Percentiles rank a stretch among this genome's conserved stretches.
These are phyloP conservation scores for Crotophaga sulcirostris DNA, from an alignment of 2,113 vertebrate genomes.

Conservation along the genomic window DNA sequence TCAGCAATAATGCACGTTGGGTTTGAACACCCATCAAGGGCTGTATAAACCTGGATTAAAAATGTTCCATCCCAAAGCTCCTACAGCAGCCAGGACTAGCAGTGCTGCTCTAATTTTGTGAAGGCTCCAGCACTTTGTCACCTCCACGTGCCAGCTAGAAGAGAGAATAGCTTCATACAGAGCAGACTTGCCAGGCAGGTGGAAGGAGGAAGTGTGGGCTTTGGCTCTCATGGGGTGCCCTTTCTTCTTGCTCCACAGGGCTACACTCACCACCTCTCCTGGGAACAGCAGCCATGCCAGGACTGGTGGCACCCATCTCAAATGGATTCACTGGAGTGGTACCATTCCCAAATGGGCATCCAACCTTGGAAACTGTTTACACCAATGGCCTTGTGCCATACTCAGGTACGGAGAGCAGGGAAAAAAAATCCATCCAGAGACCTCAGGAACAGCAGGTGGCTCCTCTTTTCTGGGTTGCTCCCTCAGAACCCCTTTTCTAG, in stretches of 20 bases:
- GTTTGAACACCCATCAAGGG: background rate
- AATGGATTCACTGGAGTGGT: slow-evolving; percentile 93
- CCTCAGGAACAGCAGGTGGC: background rate
- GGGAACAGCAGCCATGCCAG: slow-evolving; percentile 87
- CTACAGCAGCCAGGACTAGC: background rate
- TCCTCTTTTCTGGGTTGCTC: background rate
- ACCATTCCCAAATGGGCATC: slow-evolving; percentile 91
- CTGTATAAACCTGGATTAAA: background rate
- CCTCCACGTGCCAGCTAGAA: background rate
- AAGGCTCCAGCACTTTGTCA: background rate
- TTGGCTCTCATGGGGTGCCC: background rate
- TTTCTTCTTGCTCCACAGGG: slow-evolving; percentile 72
- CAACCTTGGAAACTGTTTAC: slow-evolving; percentile 91
- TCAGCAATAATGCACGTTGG: background rate
- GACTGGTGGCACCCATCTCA: slow-evolving; percentile 90
- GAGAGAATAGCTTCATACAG: background rate
- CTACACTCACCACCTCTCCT: slow-evolving; percentile 93
- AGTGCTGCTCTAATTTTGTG: background rate
- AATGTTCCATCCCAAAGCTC: background rate
- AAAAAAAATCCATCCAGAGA: background rate
- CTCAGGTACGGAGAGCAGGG: slow-evolving; percentile 74
- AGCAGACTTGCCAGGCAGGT: background rate
- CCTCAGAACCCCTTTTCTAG: background rate
- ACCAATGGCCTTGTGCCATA: slow-evolving; percentile 93
- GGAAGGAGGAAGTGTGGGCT: background rate